phyloP scores from a whole-genome alignment of 2,888 invertebrate species.

The Drosophila recens region DNA sequence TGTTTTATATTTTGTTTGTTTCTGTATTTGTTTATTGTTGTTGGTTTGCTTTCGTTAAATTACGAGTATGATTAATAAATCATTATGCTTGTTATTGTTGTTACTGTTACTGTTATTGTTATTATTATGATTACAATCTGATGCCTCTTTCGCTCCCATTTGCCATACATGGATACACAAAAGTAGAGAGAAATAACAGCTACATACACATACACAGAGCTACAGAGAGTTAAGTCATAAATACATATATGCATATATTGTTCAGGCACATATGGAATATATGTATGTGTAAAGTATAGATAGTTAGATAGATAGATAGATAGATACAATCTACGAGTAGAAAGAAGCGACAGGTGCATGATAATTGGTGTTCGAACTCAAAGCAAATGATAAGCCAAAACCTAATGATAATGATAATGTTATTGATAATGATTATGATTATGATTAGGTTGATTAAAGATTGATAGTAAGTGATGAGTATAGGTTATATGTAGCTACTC shows the following conservation, averaged over 20 bases:
- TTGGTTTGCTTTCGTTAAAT: constrained; percentile 29
- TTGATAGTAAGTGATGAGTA: background rate
- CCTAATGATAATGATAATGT: constrained; percentile 23
- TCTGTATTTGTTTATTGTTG: constrained; percentile 7
- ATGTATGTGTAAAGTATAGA: constrained; percentile 5
- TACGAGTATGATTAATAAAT: constrained; percentile 42
- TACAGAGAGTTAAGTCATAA: constrained; percentile 29
- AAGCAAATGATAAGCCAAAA: constrained; percentile 43
- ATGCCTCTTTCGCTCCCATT: constrained; percentile 84
- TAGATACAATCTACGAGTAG: constrained; percentile 8
- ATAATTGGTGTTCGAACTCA: constrained; percentile 35
- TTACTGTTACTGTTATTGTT: constrained; percentile 47
- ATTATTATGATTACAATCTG: constrained; percentile 80
- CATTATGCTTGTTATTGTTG: constrained; percentile 44
- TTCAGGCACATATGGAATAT: constrained; percentile 15
- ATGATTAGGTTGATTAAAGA: constrained; percentile 8
- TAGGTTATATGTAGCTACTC: constrained; percentile 10
- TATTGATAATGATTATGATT: constrained; percentile 10
- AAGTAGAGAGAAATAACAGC: constrained; percentile 49
- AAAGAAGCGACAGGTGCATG: constrained; percentile 47
- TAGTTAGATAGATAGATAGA: constrained; percentile 1
- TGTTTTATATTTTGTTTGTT: constrained; percentile 5
- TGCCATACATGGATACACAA: constrained; percentile 82
- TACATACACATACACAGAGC: constrained; percentile 44
- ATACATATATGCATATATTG: constrained; percentile 6